Evolutionary conservation across 2,888 invertebrate species (phyloP).

Genomic region (Epirrita christyi): DNA sequence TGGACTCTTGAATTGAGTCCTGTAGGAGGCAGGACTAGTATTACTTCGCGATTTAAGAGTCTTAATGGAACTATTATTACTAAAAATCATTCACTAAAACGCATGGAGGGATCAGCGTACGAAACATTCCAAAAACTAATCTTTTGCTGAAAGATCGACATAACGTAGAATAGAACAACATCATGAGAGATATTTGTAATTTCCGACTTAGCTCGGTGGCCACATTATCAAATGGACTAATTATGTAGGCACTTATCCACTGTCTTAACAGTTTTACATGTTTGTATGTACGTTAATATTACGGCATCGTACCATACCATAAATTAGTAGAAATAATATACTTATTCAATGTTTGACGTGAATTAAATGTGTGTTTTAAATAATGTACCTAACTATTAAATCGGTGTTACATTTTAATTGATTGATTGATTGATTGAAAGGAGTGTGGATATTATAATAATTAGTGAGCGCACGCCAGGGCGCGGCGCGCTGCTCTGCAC

Average conservation of each 20-base stretch:
- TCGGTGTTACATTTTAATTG: conserved; percentile 31
- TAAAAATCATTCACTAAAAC: conserved; percentile 29
- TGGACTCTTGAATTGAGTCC: conserved; percentile 24
- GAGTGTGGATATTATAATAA: conserved; percentile 5
- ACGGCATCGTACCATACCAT: conserved; percentile 39
- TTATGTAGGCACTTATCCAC: conserved; percentile 38
- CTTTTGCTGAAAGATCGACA: conserved; percentile 35
- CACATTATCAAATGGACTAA: conserved; percentile 41
- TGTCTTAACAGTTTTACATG: conserved; percentile 40
- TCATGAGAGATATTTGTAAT: conserved; percentile 27
- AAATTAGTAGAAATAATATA: conserved; percentile 38
- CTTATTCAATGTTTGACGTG: conserved; percentile 41
- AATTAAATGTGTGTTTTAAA: conserved; percentile 35
- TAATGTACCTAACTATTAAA: conserved; percentile 27
- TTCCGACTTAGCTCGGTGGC: conserved; percentile 30
- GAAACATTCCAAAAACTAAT: conserved; percentile 42
- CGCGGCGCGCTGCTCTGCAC: no score
- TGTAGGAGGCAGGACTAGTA: conserved; percentile 30
- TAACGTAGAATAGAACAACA: conserved; percentile 37
- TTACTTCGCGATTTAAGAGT: conserved; percentile 28
- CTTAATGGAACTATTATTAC: conserved; percentile 21
- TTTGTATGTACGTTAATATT: conserved; percentile 39
- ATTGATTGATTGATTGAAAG: no score
- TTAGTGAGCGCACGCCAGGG: no score
- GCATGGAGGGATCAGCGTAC: conserved; percentile 36